Evolutionary conservation across 2,797 vertebrate species (phyloP), one percentile per base, ranked within the genome.

Genomic region (Etheostoma nigrum): DNA sequence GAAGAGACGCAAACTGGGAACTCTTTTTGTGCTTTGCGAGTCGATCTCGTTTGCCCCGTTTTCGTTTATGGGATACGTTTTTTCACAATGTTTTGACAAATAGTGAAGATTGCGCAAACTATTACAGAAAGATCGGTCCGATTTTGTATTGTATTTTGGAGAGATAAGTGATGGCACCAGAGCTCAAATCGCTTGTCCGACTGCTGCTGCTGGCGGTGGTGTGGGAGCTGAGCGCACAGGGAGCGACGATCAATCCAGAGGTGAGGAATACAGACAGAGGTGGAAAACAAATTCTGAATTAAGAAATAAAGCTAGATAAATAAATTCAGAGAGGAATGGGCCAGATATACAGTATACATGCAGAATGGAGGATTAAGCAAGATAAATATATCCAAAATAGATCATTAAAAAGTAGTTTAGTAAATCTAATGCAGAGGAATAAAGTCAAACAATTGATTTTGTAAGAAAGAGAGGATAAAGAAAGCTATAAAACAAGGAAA

Each of bases 171-270:
- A 96, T 96, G 95, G 88, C 89, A 78, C 71, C 61, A n/a, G 79
- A 88, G 78, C 66, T 89, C 59, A 87, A 79, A 15, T 25, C 82
- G 27, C 71, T 93, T 2, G 57, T 89, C 67, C 89, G 84, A 52
- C 82, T 95, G 84, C 83, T 94, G 84, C 63, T 95, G 88, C 82
- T 95, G 86, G 88, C 88, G 6, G 69, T 88, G 83, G 70, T 90
- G 49, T 89, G 89, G 89, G 88, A 91, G 75, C 75, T 85, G 81
- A 89, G 93, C 71, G 90, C 86, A 4, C 92, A 91, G 0, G 92
- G 85, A 64, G 88, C 79, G 1, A 84, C 92, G 59, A 1, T 92
- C 44, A 95, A 93, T 48, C 93, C 94, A 6, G 93, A 95, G 94
- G 95, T 96, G 80, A 95, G 94, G 1, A 45, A 19, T 42, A 8